A percentile compares a stretch with the other conserved stretches of the same genome.
These are phyloP conservation scores for Connochaetes taurinus DNA, from an alignment of 2,113 vertebrate species.

Conservation along the genomic window DNA sequence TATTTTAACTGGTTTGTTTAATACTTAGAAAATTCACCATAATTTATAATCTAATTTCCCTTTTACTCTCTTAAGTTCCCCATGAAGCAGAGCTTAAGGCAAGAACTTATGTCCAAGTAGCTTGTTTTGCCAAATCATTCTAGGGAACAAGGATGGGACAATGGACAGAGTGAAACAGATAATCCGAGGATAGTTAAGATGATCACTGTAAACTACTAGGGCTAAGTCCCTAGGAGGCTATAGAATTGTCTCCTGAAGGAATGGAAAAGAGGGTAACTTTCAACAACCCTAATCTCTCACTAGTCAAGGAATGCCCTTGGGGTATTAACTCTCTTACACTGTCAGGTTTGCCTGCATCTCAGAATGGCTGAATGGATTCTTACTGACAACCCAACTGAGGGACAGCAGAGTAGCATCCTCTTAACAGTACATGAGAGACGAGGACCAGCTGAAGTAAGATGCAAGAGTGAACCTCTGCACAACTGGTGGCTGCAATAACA, in stretches of 20 bases:
- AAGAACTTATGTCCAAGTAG: neutral
- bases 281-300: neutral
- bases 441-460: neutral
- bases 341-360: neutral
- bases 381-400: neutral
- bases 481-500: neutral
- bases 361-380: neutral
- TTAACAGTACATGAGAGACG: neutral
- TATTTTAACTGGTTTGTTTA: conserved; percentile 19
- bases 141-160: neutral
- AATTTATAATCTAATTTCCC: neutral
- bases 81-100: neutral
- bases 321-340: neutral
- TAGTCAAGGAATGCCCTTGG: neutral
- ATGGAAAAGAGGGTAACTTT: neutral
- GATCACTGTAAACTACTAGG: neutral
- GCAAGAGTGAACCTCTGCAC: neutral
- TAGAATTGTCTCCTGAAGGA: neutral
- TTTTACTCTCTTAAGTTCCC: neutral
- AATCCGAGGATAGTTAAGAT: neutral
- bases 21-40: neutral
- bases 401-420: neutral
- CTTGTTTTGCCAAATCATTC: neutral
- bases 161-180: neutral
- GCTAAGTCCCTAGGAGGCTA: neutral